Base-by-base conservation (phyloP, 2,888 invertebrate species). In the Orchestes rusci region DNA sequence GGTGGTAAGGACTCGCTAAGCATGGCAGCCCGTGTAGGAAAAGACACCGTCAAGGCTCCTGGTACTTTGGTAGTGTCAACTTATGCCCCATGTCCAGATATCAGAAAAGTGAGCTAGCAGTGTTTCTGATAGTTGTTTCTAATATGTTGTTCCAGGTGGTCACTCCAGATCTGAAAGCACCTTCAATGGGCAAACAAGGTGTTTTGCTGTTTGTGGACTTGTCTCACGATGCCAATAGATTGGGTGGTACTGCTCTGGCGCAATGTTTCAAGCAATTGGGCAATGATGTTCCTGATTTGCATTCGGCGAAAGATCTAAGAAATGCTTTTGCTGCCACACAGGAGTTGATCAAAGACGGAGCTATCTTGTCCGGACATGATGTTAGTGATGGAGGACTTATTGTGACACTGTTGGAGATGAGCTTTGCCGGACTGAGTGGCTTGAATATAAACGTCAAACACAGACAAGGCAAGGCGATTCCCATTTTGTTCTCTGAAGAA, bases 11-110 rank as follows among this genome's bases (percentile, higher is more conserved):
- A 70, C 96, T 97, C 72, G 94, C 95, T 4, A 72, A 99, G 13
- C 93, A 94, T 42, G 99, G 97, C 97, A 90, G 94, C 95, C 1
- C 76, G 88, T 56, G 84, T 94, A 4, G 79, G 75, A 0, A 73
- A 74, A 1, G 72, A 82, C 35, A 72, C 76, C 53, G 77, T 87
- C 0, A 84, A 82, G 62, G 82, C 86, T 0, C 86, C 87, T 20
- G 94, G 94, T 15, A 89, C 94, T 0, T 71, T 97, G 39, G 97
- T 97, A 0, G 79, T 99, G n/a, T 96, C 96, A 0, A 84, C 90
- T 0, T 99, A 97, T 67, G 96, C 91, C 0, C 91, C 93, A 0
- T 96, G 96, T 65, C 88, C 91, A 0, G 90, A 99, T 64, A 79
- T 99, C 12, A 77, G 78, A 3, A 57, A 56, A 43, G 54, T 54